A percentile compares a stretch with the other conserved stretches of the same genome.
phyloP scores from a whole-genome alignment of 2,797 vertebrate species.

The Platalea minor region DNA sequence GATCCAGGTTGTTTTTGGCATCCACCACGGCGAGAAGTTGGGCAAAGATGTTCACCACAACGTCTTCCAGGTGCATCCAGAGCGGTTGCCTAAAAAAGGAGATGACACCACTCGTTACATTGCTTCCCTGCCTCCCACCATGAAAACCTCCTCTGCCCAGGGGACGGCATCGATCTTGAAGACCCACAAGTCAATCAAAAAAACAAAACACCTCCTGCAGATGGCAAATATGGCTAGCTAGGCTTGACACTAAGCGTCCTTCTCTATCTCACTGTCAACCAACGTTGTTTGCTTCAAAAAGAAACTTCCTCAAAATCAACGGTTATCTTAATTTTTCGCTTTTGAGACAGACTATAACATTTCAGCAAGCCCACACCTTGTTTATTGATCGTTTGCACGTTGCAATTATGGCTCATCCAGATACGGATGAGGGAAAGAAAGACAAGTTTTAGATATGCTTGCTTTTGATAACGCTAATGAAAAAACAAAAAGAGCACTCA shows the following conservation, averaged over 20 bases:
- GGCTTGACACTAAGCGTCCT: background rate
- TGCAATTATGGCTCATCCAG: too few relatives aligned
- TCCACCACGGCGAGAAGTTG: constrained; percentile 51
- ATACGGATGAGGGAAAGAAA: too few relatives aligned
- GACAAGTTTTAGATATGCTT: too few relatives aligned
- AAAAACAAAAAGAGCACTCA: too few relatives aligned
- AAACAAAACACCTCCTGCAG: background rate
- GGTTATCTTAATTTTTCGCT: background rate
- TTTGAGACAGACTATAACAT: too few relatives aligned
- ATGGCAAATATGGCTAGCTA: fast-evolving
- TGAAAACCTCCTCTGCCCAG: background rate
- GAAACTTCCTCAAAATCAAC: background rate
- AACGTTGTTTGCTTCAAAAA: background rate
- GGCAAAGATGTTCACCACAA: background rate
- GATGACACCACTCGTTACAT: fast-evolving
- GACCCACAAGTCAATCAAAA: background rate
- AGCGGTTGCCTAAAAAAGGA: background rate
- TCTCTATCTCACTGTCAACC: background rate
- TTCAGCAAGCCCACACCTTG: too few relatives aligned
- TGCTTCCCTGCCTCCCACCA: background rate
- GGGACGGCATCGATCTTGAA: too few relatives aligned
- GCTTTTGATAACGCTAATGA: too few relatives aligned
- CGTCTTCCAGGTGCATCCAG: constrained; percentile 38
- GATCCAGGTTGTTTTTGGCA: constrained; percentile 50
- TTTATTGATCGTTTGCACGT: too few relatives aligned